A percentile compares a stretch with the other conserved stretches of the same genome.
phyloP scores from a whole-genome alignment of 2,797 vertebrate genomes.

The Syndactyla subalaris region DNA sequence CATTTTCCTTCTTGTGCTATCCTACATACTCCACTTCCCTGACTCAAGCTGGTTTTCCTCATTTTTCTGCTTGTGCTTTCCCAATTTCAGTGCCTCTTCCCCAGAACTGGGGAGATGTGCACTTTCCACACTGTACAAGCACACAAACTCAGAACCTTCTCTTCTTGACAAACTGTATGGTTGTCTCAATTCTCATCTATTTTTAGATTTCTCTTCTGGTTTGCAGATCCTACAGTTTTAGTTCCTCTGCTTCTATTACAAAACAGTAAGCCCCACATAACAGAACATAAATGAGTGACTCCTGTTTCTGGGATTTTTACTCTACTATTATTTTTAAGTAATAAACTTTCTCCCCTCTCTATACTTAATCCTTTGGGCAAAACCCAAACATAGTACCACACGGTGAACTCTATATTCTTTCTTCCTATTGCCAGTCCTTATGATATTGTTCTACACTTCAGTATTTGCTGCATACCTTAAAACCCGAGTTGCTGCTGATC shows the following conservation, averaged over 20 bases:
- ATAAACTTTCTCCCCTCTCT: background rate
- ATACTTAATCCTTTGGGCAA: background rate
- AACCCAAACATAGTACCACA: background rate
- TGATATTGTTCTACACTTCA: background rate
- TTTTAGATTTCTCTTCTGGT: background rate
- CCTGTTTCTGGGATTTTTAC: background rate
- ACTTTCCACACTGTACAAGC: background rate
- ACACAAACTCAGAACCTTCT: background rate
- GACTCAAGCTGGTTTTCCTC: background rate
- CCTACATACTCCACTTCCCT: background rate
- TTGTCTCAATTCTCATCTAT: background rate
- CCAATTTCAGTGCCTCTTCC: background rate
- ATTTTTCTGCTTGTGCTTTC: background rate
- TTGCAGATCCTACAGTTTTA: background rate
- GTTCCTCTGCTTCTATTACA: background rate
- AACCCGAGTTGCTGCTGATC: background rate
- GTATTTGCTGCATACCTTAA: background rate
- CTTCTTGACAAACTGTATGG: background rate
- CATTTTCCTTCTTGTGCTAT: background rate
- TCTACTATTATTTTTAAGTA: background rate
- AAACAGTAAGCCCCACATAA: background rate
- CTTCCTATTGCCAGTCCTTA: background rate
- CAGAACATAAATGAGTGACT: background rate
- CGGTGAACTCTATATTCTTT: background rate
- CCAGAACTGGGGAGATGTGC: rapidly evolving